Evolutionary conservation across 2,797 vertebrate species (phyloP).

Genomic region (Rhinophrynus dorsalis): DNA sequence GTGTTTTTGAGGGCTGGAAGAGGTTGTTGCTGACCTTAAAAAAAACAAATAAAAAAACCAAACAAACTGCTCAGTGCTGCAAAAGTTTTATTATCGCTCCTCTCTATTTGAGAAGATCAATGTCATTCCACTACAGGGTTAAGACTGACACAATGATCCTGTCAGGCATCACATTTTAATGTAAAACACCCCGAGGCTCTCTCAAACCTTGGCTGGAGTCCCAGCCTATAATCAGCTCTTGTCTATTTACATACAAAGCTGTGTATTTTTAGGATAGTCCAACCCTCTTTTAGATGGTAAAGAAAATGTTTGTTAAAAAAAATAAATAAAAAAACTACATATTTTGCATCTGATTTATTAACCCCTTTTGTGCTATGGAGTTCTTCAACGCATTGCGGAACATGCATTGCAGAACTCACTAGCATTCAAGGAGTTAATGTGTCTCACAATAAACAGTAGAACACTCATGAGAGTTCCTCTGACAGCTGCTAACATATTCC

Average conservation of each 20-base stretch:
- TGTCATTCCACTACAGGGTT: slow-evolving; percentile 38
- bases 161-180: slow-evolving; percentile 55
- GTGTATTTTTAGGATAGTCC: slow-evolving; percentile 49
- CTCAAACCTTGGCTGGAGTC: slow-evolving; percentile 49
- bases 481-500: slow-evolving; percentile 43
- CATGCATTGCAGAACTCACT: too few species aligned
- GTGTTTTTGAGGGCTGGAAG: neutral
- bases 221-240: slow-evolving; percentile 47
- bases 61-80: too few species aligned
- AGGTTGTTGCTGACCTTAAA: neutral
- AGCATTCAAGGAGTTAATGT: too few species aligned
- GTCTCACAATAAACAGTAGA: neutral
- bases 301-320: slow-evolving; percentile 37
- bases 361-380: too few species aligned
- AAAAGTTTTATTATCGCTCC: neutral
- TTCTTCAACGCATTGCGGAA: too few species aligned
- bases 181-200: slow-evolving; percentile 55
- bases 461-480: slow-evolving; percentile 2
- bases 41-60: too few species aligned
- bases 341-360: slow-evolving; percentile 49
- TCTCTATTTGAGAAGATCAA: slow-evolving; percentile 1
- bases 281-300: slow-evolving; percentile 36
- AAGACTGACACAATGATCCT: slow-evolving; percentile 55
- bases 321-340: slow-evolving; percentile 21
- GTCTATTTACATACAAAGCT: slow-evolving; percentile 56